A percentile compares a stretch with the other conserved stretches of the same genome.
These are phyloP conservation scores for Anguilla pacifica DNA, from an alignment of 2,797 vertebrate genomes.

Conservation along the genomic window DNA sequence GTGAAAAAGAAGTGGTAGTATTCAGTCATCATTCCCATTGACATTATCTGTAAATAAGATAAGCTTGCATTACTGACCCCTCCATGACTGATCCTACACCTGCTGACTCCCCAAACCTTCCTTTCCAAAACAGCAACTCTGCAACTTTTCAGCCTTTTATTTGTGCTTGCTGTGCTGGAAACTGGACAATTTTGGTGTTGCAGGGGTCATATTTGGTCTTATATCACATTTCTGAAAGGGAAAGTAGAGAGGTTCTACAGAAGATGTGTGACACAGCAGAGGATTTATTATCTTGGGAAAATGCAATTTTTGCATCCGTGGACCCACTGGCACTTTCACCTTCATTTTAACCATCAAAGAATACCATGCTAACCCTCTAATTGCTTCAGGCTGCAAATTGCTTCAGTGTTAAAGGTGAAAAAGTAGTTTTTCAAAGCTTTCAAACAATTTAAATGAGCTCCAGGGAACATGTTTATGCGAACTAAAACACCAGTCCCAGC, in stretches of 20 bases:
- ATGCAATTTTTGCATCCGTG: neutral
- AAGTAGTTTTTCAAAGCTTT: neutral
- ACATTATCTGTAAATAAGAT: conserved; percentile 80
- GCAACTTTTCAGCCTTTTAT: neutral
- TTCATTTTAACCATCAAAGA: neutral
- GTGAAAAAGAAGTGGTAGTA: conserved; percentile 98
- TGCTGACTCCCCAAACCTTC: neutral
- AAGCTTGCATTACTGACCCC: neutral
- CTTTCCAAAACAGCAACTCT: neutral
- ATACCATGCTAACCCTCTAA: neutral
- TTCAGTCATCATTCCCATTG: conserved; percentile 99
- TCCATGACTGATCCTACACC: neutral
- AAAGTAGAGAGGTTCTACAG: neutral
- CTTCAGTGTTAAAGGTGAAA: neutral
- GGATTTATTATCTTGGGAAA: neutral
- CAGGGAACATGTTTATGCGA: neutral
- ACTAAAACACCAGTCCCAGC: neutral
- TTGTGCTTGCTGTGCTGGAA: neutral
- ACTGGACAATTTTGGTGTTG: neutral
- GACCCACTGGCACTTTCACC: neutral
- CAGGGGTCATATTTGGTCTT: neutral
- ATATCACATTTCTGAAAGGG: neutral
- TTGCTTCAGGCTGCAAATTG: neutral
- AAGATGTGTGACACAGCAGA: neutral
- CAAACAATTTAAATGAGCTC: neutral